phyloP scores from a whole-genome alignment of 2,113 vertebrate genomes.

The Ceratotherium simum region DNA sequence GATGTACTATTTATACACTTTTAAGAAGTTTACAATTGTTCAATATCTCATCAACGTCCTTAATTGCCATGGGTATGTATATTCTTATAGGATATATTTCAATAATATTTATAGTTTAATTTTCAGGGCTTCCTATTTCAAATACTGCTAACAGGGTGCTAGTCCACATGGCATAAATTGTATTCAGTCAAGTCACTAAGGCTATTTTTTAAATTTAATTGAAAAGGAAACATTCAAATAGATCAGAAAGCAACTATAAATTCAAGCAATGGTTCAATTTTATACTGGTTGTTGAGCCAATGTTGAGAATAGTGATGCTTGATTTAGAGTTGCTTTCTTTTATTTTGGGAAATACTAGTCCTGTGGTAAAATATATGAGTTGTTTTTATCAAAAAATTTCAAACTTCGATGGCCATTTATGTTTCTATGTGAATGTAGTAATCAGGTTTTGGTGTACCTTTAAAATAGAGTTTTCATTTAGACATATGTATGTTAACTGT shows the following conservation, averaged over 20 bases:
- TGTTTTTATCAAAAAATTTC: background rate
- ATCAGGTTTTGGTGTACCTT: background rate
- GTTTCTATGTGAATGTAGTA: background rate
- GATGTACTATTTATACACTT: conserved; percentile 57
- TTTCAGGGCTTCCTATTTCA: conserved; percentile 64
- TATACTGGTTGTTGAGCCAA: conserved; percentile 58
- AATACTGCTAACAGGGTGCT: conserved; percentile 67
- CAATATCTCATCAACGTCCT: conserved; percentile 70
- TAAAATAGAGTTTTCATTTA: background rate
- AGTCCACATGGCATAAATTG: conserved; percentile 61
- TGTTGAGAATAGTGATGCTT: background rate
- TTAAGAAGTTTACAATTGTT: conserved; percentile 75
- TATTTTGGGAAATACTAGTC: background rate
- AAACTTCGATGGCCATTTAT: fast-evolving
- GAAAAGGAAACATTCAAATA: conserved; percentile 73
- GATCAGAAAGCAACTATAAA: conserved; percentile 47
- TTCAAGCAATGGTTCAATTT: conserved; percentile 65
- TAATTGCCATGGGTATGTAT: conserved; percentile 37
- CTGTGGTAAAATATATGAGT: background rate
- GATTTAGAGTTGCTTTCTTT: conserved; percentile 29
- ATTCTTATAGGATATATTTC: conserved; percentile 72
- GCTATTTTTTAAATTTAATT: conserved; percentile 74
- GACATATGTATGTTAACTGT: background rate
- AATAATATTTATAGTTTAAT: conserved; percentile 73
- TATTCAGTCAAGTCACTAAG: conserved; percentile 75